A percentile compares a stretch with the other conserved stretches of the same genome.
Conservation (phyloP, 2,797 vertebrate genomes). For the Hyperoplus lanceolatus region DNA sequence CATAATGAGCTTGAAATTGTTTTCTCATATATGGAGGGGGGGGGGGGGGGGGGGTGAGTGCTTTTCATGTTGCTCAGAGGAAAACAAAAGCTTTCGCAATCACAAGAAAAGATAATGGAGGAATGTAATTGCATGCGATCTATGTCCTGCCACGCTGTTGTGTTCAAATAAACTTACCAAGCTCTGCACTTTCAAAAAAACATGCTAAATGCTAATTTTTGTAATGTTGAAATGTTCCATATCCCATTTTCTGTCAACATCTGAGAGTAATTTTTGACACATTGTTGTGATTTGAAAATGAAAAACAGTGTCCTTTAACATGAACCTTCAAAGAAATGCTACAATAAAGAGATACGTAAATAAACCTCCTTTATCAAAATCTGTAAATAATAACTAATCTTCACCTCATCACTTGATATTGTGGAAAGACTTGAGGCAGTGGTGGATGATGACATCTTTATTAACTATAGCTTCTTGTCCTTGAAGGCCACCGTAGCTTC, state of each 20-base stretch:
- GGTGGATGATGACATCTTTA: too few species aligned
- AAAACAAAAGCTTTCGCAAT: constrained; percentile 22
- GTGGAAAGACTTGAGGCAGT: too few species aligned
- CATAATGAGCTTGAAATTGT: constrained; percentile 43
- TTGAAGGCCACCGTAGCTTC: too few species aligned
- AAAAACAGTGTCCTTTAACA: too few species aligned
- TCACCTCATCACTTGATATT: too few species aligned
- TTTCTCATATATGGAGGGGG: constrained; percentile 20
- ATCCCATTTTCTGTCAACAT: neutral
- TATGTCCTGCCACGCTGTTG: neutral
- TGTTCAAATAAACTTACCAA: neutral
- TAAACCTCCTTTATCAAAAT: neutral
- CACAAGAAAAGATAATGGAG: constrained; percentile 12
- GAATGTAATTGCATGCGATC: constrained; percentile 22
- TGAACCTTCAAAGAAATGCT: neutral
- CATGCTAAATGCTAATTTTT: constrained; percentile 6
- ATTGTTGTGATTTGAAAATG: neutral
- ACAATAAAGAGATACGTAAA: neutral
- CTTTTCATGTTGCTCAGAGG: constrained; percentile 38
- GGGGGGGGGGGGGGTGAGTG: neutral
- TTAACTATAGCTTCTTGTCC: too few species aligned
- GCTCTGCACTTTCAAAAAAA: neutral
- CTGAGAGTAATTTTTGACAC: neutral
- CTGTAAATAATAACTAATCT: too few species aligned
- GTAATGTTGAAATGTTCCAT: neutral